These are phyloP conservation scores for Meloidogyne floridensis DNA, from an alignment of 1,140 invertebrate genomes.

Conservation along the genomic window DNA sequence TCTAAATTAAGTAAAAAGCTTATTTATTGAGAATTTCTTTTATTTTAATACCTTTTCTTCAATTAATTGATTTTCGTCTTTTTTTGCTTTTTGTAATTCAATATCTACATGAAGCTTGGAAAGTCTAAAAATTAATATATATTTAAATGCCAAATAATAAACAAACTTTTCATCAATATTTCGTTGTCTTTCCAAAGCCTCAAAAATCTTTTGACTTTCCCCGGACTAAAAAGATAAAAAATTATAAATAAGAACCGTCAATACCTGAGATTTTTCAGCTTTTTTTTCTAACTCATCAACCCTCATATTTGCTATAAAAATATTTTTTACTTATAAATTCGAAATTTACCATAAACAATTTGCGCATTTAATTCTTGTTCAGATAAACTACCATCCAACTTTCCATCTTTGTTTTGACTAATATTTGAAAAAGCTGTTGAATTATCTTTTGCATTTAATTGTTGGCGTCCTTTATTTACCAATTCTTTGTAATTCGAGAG, in stretches of 20 bases:
- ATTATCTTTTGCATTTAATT: constrained; percentile 68
- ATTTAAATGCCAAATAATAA: background rate
- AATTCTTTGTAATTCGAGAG: constrained; percentile 68
- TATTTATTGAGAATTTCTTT: background rate
- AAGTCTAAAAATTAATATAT: background rate
- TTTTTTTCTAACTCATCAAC: constrained; percentile 70
- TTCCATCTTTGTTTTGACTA: constrained; percentile 64
- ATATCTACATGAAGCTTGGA: constrained; percentile 44
- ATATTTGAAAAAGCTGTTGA: constrained; percentile 67
- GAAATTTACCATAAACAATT: constrained; percentile 52
- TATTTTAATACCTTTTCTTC: constrained; percentile 66
- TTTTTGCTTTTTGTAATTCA: constrained; percentile 42
- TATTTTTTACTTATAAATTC: background rate
- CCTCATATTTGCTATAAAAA: constrained; percentile 68
- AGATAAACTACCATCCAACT: constrained; percentile 66
- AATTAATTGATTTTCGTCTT: constrained; percentile 27
- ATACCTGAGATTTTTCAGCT: constrained; percentile 67
- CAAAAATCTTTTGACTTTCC: constrained; percentile 17
- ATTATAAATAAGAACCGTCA: background rate
- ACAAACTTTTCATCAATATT: constrained; percentile 41
- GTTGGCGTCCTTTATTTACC: constrained; percentile 67
- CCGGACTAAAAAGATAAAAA: constrained; percentile 17
- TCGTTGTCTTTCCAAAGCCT: constrained; percentile 57
- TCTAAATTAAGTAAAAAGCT: constrained; percentile 18
- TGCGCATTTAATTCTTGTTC: constrained; percentile 68